Base-by-base conservation (phyloP, 2,797 vertebrate species). In the Sciurus vulgaris region DNA sequence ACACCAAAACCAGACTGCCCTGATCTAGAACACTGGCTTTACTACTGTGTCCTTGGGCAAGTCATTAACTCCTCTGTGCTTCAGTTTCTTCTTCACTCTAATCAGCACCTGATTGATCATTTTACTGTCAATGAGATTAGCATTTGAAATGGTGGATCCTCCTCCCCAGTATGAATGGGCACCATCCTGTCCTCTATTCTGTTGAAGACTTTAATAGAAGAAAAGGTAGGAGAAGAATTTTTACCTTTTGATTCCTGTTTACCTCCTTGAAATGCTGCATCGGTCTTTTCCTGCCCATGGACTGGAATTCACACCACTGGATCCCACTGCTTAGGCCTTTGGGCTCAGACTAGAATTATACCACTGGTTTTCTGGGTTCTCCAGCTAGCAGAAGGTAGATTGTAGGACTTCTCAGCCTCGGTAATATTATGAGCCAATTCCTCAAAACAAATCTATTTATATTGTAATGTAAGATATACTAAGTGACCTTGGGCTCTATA, bases 11-110 rank as follows among this genome's bases (percentile, higher is more conserved):
- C 49, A 91, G 30, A 33, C 20, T 54, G n/a, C 54, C 59, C 28
- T 41, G 7, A 89, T 12, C 82, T 77, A 38, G 28, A 87, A 94
- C 63, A 38, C 0, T 87, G 49, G 12, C 35, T 94, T 79, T 86
- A 44, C 15, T 85, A 28, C 5, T 49, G 4, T 63, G 54, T 77
- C 7, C 24, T 30, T 72, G 33, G 33, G 38, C 13, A 89, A 91
- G 51, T 70, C 82, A 81, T 63, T n/a, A 93, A 74, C 22, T 14
- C 61, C 28, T 78, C 33, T 63, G 30, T 69, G 13, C 22, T 33
- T 94, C 44, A 44, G 10, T 65, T 82, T 72, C 7, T 51, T 86
- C 22, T 18, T 6, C 15, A 18, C 44, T 61, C 83, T 17, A 30
- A 44, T 6, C 33, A 14, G 35, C 47, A 63, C 7, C 65, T 28